Base-by-base conservation (phyloP, 2,113 vertebrate species). In the Catagonus wagneri region DNA sequence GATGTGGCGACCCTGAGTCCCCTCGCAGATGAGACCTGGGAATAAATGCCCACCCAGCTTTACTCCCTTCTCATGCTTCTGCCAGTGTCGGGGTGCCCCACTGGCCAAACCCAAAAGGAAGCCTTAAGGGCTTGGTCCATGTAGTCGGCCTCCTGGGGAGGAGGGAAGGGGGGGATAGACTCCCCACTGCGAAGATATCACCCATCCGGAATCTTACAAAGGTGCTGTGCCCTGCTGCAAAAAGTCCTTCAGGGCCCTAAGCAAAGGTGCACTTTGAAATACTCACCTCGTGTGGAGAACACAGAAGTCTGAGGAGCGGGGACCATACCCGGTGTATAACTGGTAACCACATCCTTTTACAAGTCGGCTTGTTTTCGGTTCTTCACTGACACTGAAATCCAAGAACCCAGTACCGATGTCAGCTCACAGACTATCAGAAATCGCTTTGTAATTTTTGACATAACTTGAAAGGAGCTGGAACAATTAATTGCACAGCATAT, bases 211-310 rank as follows among this genome's bases (percentile, higher is more conserved):
- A 2, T 34, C 80, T 65, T 39, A 29, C n/a, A 32, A 22, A 13
- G 13, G 1, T 3, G 0, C 32, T 19, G 6, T 3, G 5, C 10
- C 2, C 65, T 36, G 6, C 20, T 32, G 50, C 16, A 15, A 13
- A 56, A 54, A 61, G 15, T 13, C 65, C 76, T 52, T 22, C 34
- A 12, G 71, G 23, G 12, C 32, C 54, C 32, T 36, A 14, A 23
- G 52, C 58, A 85, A 65, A 92, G 80, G 44, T 25, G 27, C n/a
- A 2, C 58, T 79, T 89, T 74, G 36, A 93, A 86, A 81, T 83
- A 65, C 0, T 88, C 63, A 23, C 63, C 66, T 87, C 1, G 25
- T 3, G 3, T 50, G 0, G 10, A 78, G 36, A 63, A n/a, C 19
- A 50, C 16, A 14, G 52, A 68, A 1, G 2, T 61, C 27, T 52